phyloP scores from a whole-genome alignment of 2,888 invertebrate species.

The Pyralis farinalis region DNA sequence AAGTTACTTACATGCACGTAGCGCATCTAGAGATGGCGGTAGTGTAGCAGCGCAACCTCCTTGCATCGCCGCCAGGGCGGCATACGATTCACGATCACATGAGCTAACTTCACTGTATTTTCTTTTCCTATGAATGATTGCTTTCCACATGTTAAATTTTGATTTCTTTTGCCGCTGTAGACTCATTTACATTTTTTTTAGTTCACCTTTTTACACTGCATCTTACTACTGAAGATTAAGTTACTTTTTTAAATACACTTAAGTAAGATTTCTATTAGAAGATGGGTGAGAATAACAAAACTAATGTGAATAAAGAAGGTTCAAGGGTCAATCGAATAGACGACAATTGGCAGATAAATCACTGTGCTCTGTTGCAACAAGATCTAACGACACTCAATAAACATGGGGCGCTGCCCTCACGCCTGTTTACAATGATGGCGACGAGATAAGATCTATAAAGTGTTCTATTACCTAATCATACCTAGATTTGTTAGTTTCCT shows the following conservation, averaged over 20 bases:
- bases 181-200: slow-evolving; percentile 59
- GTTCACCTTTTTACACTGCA: slow-evolving; percentile 22
- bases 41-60: slow-evolving; percentile 71
- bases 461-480: too few species aligned
- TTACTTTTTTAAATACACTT: slow-evolving; percentile 10
- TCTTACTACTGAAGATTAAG: background rate
- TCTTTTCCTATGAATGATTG: slow-evolving; percentile 67
- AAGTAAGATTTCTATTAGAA: slow-evolving; percentile 27
- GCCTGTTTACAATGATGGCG: background rate
- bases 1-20: slow-evolving; percentile 72
- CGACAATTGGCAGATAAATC: slow-evolving; percentile 61
- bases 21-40: slow-evolving; percentile 75
- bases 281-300: slow-evolving; percentile 6
- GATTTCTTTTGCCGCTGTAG: slow-evolving; percentile 60
- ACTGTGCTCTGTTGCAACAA: slow-evolving; percentile 43
- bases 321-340: slow-evolving; percentile 33
- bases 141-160: slow-evolving; percentile 74
- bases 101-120: slow-evolving; percentile 67
- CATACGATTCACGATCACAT: slow-evolving; percentile 67
- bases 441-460: background rate
- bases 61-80: slow-evolving; percentile 69
- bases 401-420: slow-evolving; percentile 58
- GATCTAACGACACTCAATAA: slow-evolving; percentile 54
- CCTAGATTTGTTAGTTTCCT: too few species aligned
- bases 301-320: slow-evolving; percentile 21